A percentile compares a stretch with the other conserved stretches of the same genome.
Evolutionary conservation across 2,888 invertebrate genomes (phyloP).

Genomic region (Tiliacea citrago): DNA sequence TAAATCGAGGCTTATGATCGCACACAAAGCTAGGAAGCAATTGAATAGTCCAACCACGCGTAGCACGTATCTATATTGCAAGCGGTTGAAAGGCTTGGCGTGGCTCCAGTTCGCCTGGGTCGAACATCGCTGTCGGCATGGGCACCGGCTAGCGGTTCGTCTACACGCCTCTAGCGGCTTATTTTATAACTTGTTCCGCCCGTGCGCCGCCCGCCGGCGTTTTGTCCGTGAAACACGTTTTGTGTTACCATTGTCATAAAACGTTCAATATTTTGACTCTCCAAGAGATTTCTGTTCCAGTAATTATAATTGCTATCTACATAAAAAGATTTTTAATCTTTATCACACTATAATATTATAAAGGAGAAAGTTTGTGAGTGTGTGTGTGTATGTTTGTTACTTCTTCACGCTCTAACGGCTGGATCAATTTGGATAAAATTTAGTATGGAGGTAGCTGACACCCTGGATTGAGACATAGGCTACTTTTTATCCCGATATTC

Average conservation of each 20-base stretch:
- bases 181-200: conserved; percentile 72
- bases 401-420: too few species aligned
- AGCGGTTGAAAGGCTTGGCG: conserved; percentile 68
- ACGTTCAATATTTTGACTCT: conserved; percentile 45
- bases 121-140: conserved; percentile 62
- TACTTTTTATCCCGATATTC: too few species aligned
- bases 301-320: conserved; percentile 14
- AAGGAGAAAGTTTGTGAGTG: too few species aligned
- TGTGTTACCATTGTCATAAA: conserved; percentile 58
- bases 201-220: conserved; percentile 53
- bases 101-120: conserved; percentile 65
- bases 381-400: too few species aligned
- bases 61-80: conserved; percentile 67
- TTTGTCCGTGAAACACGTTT: conserved; percentile 62
- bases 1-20: conserved; percentile 59
- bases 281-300: conserved; percentile 23
- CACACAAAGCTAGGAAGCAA: conserved; percentile 64
- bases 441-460: too few species aligned
- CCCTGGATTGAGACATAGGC: too few species aligned
- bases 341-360: too few species aligned
- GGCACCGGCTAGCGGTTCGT: conserved; percentile 57
- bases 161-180: conserved; percentile 67
- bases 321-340: conserved; percentile 1
- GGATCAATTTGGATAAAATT: too few species aligned
- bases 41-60: conserved; percentile 70